Base-by-base conservation (phyloP, 2,797 vertebrate species). In the Phrynocephalus forsythii region DNA sequence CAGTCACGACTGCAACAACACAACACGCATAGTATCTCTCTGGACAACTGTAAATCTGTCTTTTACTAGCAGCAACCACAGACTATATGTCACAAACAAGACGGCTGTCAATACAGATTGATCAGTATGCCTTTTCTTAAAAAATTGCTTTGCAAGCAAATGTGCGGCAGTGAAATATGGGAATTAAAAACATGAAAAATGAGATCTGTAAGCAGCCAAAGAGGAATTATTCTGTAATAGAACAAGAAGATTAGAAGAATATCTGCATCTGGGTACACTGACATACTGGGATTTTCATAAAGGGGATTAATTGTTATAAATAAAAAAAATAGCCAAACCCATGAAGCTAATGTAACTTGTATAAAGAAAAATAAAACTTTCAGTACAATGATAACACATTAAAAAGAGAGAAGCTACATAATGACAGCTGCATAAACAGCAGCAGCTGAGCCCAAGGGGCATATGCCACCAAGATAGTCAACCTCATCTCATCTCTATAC, bases 141-240 rank as follows among this genome's bases (percentile, higher is more conserved):
- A 80, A 79, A 92, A 91, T 91, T 90, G 86, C 92, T 94, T 82
- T 88, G 52, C 89, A 91, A 87, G 89, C 90, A 91, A 92, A 90
- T 75, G 90, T 3, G 33, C 85, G 90, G 86, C 83, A 90, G 87
- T 84, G 84, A 28, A 88, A 68, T 60, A 90, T 78, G 90, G 91
- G 91, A 84, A 66, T 20, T 5, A 11, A 83, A 20, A 94, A 86
- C 89, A 16, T 86, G 8, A 93, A 56, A 94, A 92, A 92, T 1
- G 89, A 91, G 92, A 82, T 79, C 0, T 66, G 90, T 91, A 82
- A 71, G 82, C 0, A 86, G 86, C 82, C 33, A 30, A 44, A 28
- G 30, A 10, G 22, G 33, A 24, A 88, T 13, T 90, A 77, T 86
- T 92, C 77, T 89, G 52, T 75, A 84, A 88, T 56, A 85, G 91